phyloP scores from a whole-genome alignment of 2,888 invertebrate genomes.

The Ectobius pallidus region DNA sequence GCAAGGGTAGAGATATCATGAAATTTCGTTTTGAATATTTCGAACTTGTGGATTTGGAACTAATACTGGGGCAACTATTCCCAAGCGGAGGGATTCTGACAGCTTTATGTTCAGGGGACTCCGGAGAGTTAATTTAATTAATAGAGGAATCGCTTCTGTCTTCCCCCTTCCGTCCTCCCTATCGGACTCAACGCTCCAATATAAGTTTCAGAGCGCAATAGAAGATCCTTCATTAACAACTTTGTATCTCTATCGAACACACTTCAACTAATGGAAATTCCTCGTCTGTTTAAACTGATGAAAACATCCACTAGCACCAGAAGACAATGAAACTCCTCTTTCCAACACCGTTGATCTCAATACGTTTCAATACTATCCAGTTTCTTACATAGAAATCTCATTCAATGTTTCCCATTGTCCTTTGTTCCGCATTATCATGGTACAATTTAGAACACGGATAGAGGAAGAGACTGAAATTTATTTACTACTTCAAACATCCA shows the following conservation, averaged over 20 bases:
- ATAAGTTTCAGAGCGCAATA: not conserved
- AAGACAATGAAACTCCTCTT: not conserved
- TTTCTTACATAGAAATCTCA: not conserved
- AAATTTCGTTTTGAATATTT: not conserved
- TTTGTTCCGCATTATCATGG: no score
- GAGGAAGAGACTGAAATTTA: no score
- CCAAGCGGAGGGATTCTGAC: not conserved
- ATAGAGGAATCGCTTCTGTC: not conserved
- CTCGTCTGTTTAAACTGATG: not conserved
- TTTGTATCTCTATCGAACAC: not conserved
- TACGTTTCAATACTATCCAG: not conserved
- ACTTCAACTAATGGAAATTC: not conserved
- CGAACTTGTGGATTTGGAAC: not conserved
- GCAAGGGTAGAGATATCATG: not conserved
- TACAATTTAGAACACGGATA: no score
- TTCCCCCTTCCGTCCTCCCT: not conserved
- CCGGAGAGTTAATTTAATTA: conserved; percentile 6
- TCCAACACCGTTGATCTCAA: not conserved
- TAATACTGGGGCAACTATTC: not conserved
- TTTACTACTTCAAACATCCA: no score
- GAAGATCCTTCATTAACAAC: not conserved
- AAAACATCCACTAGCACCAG: not conserved
- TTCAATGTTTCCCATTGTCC: no score
- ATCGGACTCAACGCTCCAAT: not conserved
- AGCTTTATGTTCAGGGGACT: not conserved